A percentile compares a stretch with the other conserved stretches of the same genome.
Evolutionary conservation across 2,888 invertebrate species (phyloP).

Genomic region (Drosophila kambysellisi): DNA sequence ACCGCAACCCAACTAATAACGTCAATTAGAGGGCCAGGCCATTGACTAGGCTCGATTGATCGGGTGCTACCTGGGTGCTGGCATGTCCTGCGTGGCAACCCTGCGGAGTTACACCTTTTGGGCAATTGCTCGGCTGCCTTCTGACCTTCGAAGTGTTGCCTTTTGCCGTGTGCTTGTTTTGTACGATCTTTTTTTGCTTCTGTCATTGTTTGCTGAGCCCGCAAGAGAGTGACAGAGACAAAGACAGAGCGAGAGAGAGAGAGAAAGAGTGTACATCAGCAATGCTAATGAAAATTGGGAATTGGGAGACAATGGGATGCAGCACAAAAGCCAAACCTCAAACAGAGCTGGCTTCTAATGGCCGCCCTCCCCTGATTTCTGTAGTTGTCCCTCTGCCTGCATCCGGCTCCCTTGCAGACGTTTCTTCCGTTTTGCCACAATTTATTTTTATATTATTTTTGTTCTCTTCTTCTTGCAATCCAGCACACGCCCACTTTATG

Average conservation of each 20-base stretch:
- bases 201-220: slow-evolving; percentile 47
- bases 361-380: slow-evolving; percentile 23
- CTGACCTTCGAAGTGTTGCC: slow-evolving; percentile 46
- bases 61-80: slow-evolving; percentile 58
- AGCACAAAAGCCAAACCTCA: slow-evolving; percentile 73
- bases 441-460: background rate
- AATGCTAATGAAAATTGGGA: slow-evolving; percentile 62
- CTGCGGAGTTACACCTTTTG: slow-evolving; percentile 55
- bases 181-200: slow-evolving; percentile 38
- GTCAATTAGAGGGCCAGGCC: slow-evolving; percentile 65
- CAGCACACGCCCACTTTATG: slow-evolving; percentile 55
- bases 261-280: slow-evolving; percentile 14
- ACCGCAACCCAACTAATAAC: slow-evolving; percentile 62
- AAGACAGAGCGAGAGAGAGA: background rate
- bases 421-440: slow-evolving; percentile 4
- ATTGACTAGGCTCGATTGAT: slow-evolving; percentile 57
- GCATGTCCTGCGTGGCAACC: slow-evolving; percentile 38
- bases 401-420: slow-evolving; percentile 38
- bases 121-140: slow-evolving; percentile 51
- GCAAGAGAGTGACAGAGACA: background rate
- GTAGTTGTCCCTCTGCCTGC: background rate
- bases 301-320: slow-evolving; percentile 43
- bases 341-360: slow-evolving; percentile 51
- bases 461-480: background rate
- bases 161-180: slow-evolving; percentile 7